These are phyloP conservation scores for Torymus aiolomorphi DNA, from an alignment of 2,888 invertebrate species.

Conservation along the genomic window DNA sequence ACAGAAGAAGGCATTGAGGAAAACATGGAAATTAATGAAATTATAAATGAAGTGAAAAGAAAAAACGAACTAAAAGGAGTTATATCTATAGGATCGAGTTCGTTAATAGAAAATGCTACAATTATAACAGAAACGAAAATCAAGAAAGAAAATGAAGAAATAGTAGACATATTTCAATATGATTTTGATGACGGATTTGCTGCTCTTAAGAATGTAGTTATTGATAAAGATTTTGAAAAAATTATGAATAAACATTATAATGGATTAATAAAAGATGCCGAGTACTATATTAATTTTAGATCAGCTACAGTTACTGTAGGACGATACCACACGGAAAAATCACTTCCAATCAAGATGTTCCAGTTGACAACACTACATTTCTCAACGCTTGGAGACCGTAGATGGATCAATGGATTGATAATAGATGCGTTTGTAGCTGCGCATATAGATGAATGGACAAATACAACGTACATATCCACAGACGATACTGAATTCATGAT, in stretches of 20 bases:
- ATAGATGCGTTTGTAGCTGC: conserved; percentile 23
- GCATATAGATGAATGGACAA: conserved; percentile 19
- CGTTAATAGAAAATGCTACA: no score
- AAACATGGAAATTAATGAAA: no score
- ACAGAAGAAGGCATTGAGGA: no score
- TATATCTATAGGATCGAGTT: no score
- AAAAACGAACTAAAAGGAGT: no score
- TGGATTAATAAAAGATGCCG: background rate
- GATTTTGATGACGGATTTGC: no score
- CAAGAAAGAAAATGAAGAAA: no score
- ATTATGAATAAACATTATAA: background rate
- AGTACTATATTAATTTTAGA: background rate
- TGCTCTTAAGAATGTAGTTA: no score
- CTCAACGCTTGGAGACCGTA: background rate
- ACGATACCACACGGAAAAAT: background rate
- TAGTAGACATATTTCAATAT: no score
- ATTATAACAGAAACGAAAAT: no score
- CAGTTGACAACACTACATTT: conserved; percentile 1
- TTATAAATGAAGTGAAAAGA: no score
- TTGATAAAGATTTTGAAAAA: background rate
- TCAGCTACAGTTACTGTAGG: background rate
- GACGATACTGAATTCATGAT: conserved; percentile 1
- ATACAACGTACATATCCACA: conserved; percentile 14
- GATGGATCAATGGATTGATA: conserved; percentile 36
- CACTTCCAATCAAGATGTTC: background rate